Evolutionary conservation across 2,113 vertebrate species (phyloP), one percentile per base, ranked within the genome.

Genomic region (Grammomys surdaster): DNA sequence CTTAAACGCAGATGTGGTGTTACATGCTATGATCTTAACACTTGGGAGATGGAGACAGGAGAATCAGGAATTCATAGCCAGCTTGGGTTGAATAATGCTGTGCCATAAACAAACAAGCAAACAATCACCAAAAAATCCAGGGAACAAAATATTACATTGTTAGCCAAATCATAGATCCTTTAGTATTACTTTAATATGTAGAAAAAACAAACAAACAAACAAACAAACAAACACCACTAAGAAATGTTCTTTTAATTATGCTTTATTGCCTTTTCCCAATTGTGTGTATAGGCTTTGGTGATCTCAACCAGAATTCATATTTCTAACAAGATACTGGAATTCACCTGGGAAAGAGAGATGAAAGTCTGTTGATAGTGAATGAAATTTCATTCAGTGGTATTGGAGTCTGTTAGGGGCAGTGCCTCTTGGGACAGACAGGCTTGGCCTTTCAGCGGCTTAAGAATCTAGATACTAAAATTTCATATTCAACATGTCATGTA

Each of bases 261-360:
- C 36, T 24, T 33, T 75, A 31, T 81, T 46, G 3, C 28, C 51
- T 88, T 88, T 70, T 63, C 14, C 65, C 65, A 60, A 9, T 3
- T 2, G 24, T 73, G 46, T 13, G 26, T 16, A n/a, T n/a, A 72
- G 31, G 11, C 28, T 46, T 80, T 80, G n/a, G 19, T 40, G 7
- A 40, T 81, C 28, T 63, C 48, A 46, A 36, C 8, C 60, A 26
- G 36, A 84, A 63, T 12, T 89, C 12, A 75, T 8, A 46, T 94
- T 89, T 75, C 31, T 67, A 84, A n/a, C 14, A 65, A 84, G 80
- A 33, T 73, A 75, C 46, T 72, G 28, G 60, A 73, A 75, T 89
- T 84, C 3, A 94, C 24, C 75, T 36, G 51, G 43, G 7, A 24
- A 94, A 91, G 63, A 86, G 48, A 81, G 11, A n/a, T 96, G n/a